These are phyloP conservation scores for Zygaena filipendulae DNA, from an alignment of 2,888 invertebrate genomes.

Conservation along the genomic window DNA sequence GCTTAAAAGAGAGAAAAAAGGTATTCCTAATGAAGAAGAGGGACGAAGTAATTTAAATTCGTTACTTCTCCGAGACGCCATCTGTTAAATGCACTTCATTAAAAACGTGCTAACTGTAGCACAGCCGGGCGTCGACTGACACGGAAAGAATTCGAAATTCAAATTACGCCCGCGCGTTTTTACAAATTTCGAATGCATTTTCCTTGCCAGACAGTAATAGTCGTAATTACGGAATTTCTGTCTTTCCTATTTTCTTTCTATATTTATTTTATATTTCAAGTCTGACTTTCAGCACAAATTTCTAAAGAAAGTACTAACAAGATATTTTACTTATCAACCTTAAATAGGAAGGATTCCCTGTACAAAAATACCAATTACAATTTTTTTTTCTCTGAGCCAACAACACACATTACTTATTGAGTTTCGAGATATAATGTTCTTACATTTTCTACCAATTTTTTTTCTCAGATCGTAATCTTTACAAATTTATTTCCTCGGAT, in stretches of 20 bases:
- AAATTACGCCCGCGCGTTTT: slow-evolving; percentile 39
- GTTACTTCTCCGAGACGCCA: slow-evolving; percentile 31
- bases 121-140: slow-evolving; percentile 29
- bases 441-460: no score
- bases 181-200: slow-evolving; percentile 34
- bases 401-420: no score
- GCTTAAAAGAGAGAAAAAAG: slow-evolving; percentile 25
- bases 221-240: no score
- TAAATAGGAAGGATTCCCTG: no score
- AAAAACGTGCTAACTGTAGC: slow-evolving; percentile 38
- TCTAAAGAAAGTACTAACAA: no score
- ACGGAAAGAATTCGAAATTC: slow-evolving; percentile 41
- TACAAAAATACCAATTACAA: no score
- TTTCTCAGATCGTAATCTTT: not conserved
- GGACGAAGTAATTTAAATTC: slow-evolving; percentile 44
- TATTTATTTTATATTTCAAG: no score
- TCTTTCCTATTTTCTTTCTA: slow-evolving; percentile 1
- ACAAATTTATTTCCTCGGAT: not conserved
- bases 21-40: slow-evolving; percentile 34
- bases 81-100: slow-evolving; percentile 53
- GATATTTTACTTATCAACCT: no score
- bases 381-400: no score
- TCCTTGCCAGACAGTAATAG: no score
- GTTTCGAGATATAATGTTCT: no score
- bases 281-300: no score